phyloP scores from a whole-genome alignment of 2,113 vertebrate genomes.

The Callithrix jacchus region DNA sequence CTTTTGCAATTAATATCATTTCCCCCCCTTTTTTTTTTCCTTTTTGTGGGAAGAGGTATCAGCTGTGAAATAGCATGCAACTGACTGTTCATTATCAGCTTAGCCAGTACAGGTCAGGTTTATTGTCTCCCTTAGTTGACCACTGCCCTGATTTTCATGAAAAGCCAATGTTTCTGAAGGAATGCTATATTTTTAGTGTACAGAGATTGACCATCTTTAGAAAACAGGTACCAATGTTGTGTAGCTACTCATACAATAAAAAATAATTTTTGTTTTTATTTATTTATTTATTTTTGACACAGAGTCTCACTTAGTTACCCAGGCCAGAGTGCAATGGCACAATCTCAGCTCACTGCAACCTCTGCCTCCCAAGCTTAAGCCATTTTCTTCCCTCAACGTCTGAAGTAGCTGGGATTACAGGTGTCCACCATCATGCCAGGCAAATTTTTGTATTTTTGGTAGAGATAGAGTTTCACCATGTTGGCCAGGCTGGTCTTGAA shows the following conservation, averaged over 20 bases:
- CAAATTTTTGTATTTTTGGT: too few relatives aligned
- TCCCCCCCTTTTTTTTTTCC: constrained; percentile 56
- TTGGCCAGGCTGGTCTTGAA: too few relatives aligned
- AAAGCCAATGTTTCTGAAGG: constrained; percentile 43
- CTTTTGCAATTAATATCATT: constrained; percentile 87
- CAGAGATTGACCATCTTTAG: background rate
- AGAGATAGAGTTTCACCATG: too few relatives aligned
- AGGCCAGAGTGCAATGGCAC: too few relatives aligned
- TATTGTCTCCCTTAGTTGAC: constrained; percentile 69
- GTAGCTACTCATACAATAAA: background rate
- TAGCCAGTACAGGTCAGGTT: constrained; percentile 65
- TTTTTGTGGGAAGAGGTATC: constrained; percentile 82
- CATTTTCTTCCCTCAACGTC: too few relatives aligned
- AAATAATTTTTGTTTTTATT: too few relatives aligned
- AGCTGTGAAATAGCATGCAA: constrained; percentile 84
- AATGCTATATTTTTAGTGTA: background rate
- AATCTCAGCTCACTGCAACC: too few relatives aligned
- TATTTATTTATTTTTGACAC: too few relatives aligned
- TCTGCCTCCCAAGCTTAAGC: too few relatives aligned
- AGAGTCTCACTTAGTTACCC: too few relatives aligned
- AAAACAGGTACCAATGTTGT: background rate
- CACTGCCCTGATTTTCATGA: constrained; percentile 37
- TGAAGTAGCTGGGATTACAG: too few relatives aligned
- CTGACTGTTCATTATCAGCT: constrained; percentile 83
- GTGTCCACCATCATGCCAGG: too few relatives aligned